A percentile compares a stretch with the other conserved stretches of the same genome.
phyloP scores from a whole-genome alignment of 2,113 vertebrate genomes.

The Platycercus adscitus region DNA sequence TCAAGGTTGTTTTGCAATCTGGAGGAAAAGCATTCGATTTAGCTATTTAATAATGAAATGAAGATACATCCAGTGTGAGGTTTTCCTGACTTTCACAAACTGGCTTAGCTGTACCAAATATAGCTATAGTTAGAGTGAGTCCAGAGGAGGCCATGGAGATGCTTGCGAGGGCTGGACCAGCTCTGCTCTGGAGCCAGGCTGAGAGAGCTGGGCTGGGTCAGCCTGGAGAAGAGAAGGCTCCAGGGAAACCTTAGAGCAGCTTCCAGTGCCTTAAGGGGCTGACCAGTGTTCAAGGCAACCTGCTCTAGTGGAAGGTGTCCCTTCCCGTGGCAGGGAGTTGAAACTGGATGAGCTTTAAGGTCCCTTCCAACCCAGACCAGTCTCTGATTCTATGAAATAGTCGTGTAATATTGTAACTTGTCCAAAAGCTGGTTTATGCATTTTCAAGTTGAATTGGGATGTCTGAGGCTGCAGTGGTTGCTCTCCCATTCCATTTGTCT shows the following conservation, averaged over 20 bases:
- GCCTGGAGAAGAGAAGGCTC: background rate
- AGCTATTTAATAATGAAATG: background rate
- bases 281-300: background rate
- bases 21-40: background rate
- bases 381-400: background rate
- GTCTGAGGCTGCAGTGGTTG: background rate
- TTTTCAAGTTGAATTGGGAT: fast-evolving
- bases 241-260: background rate
- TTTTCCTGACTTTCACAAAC: background rate
- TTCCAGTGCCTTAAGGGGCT: background rate
- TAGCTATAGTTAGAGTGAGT: background rate
- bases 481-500: fast-evolving
- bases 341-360: background rate
- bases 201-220: background rate
- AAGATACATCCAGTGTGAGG: background rate
- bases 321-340: background rate
- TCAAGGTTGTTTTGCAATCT: background rate
- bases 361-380: background rate
- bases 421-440: background rate
- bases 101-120: background rate
- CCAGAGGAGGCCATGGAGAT: background rate
- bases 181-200: background rate
- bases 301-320: background rate
- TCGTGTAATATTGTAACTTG: fast-evolving
- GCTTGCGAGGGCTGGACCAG: background rate